Evolutionary conservation across 2,797 vertebrate genomes (phyloP).

Genomic region (Tenualosa thibaudeaui): DNA sequence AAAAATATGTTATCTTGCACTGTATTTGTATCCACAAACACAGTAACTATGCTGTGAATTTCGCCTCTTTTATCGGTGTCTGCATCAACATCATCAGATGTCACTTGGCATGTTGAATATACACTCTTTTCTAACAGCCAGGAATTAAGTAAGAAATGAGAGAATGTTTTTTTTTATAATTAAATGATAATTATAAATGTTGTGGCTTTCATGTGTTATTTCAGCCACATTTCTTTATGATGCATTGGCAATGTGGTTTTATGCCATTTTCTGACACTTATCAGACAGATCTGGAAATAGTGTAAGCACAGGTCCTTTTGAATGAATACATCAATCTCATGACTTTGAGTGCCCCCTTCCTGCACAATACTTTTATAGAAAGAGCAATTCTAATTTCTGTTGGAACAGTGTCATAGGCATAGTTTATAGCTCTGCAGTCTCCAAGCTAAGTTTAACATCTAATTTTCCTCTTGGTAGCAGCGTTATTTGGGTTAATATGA

Average conservation of each 20-base stretch:
- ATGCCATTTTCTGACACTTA: not conserved
- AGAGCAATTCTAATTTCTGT: not conserved
- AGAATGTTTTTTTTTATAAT: not conserved
- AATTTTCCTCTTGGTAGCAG: not conserved
- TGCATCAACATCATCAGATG: not conserved
- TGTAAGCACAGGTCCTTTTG: not conserved
- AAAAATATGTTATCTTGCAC: slow-evolving; percentile 27
- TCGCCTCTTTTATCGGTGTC: not conserved
- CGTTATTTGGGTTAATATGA: not conserved
- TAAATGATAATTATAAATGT: not conserved
- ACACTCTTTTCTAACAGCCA: not conserved
- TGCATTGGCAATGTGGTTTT: not conserved
- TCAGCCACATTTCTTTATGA: not conserved
- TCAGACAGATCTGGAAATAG: not conserved
- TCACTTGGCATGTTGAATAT: not conserved
- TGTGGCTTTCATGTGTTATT: not conserved
- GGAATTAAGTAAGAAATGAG: not conserved
- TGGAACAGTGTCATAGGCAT: not conserved
- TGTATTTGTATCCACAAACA: not conserved
- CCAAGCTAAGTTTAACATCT: not conserved
- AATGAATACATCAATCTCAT: not conserved
- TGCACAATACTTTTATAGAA: not conserved
- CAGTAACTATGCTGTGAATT: not conserved
- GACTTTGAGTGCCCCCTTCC: not conserved
- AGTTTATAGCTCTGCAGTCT: not conserved